Evolutionary conservation across 1,140 invertebrate genomes (phyloP), one percentile per base, ranked within the genome.

Genomic region (Hycleus phaleratus): DNA sequence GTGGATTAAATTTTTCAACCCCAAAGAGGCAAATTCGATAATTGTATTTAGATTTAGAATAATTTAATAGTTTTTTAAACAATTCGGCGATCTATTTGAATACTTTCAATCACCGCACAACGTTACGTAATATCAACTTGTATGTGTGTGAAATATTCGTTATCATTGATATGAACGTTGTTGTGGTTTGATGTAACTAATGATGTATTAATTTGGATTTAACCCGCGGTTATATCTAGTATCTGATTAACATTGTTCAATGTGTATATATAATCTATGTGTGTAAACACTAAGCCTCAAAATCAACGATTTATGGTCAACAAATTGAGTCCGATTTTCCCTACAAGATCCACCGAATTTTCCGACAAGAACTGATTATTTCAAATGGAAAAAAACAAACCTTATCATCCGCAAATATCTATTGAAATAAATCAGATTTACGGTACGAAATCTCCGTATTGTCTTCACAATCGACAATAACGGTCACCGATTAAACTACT

Each of bases 151-250:
- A 32, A 32, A 5, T 32, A 32, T 32, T 32, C 32, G 32, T 53
- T 53, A 46, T 53, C 51, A 53, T 44, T 45, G 51, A 53, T 53
- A 45, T 45, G 42, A 45, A 53, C 46, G 51, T 53, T 53, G 49
- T 52, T 53, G 51, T 32, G 52, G 44, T 40, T 6, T 40, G 25
- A 57, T 50, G 47, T 57, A 45, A 57, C 56, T 57, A 57, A 57
- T 57, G 56, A 57, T 57, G 47, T 57, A 57, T 57, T 57, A 57
- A 57, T 57, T 57, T 57, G 56, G 46, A 57, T 50, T 57, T 50
- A 57, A 10, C 52, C 56, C 46, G 54, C 46, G 45, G 54, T 47
- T 56, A 45, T 48, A 38, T 56, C 46, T 26, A 45, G 24, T 48
- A 57, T 49, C 47, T 57, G 56, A 50, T 57, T 39, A 57, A 40